phyloP scores from a whole-genome alignment of 2,113 vertebrate species.

The Sapajus apella region DNA sequence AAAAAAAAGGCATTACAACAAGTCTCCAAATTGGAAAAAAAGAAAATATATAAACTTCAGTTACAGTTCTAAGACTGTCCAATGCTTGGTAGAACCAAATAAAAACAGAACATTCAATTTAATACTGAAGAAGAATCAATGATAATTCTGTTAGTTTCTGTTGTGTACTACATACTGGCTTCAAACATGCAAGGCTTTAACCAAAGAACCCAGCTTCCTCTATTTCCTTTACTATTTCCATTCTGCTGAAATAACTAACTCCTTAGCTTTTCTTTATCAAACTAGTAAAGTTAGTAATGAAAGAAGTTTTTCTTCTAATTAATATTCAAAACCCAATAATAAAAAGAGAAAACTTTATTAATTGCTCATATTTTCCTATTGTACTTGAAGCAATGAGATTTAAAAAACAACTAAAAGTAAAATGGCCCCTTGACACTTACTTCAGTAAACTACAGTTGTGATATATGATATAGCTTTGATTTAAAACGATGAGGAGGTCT shows the following conservation, averaged over 20 bases:
- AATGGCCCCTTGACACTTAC: fast-evolving
- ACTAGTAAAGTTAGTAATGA: neutral
- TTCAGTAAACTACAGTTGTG: neutral
- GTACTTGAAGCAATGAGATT: neutral
- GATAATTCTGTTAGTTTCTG: neutral
- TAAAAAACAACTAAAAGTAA: fast-evolving
- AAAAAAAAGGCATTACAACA: neutral
- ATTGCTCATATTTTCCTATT: neutral
- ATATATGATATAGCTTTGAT: neutral
- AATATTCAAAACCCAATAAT: neutral
- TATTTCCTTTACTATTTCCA: neutral
- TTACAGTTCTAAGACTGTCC: neutral
- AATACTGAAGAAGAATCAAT: neutral
- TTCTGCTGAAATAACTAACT: neutral
- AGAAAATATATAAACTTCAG: neutral
- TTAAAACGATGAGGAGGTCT: neutral
- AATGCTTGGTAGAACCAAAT: neutral
- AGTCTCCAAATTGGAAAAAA: neutral
- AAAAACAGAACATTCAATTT: neutral
- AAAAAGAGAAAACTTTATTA: neutral
- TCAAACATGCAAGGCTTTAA: neutral
- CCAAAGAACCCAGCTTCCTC: fast-evolving
- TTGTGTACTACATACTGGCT: neutral
- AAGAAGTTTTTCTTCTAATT: neutral
- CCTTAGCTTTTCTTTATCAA: neutral